Base-by-base conservation (phyloP, 2,113 vertebrate species). In the Kryptolebias marmoratus region DNA sequence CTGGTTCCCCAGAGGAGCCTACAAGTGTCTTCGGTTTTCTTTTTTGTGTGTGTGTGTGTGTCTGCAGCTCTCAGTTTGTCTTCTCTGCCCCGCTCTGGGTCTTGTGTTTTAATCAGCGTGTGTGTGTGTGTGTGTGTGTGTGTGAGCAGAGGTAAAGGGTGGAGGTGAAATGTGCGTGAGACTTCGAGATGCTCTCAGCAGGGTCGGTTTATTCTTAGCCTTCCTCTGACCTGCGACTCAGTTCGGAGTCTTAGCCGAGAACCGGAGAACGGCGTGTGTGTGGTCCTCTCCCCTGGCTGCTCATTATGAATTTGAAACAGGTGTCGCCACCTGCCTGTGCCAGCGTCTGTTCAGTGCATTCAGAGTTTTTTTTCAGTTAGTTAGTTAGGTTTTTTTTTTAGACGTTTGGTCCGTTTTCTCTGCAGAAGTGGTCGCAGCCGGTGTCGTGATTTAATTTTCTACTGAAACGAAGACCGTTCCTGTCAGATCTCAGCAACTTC, bases 271-370 rank as follows among this genome's bases (percentile, higher is more conserved):
- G 27, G 53, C 54, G 69, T 68, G 81, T 77, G 75, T 78, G 80
- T 49, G 82, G 79, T 73, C 75, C 65, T 79, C 60, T 90, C 78
- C 83, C 75, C 78, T 75, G 79, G 67, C 77, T 84, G 71, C 69
- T 87, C 78, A 82, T 88, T 87, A 87, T 70, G 80, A 66, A 80
- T 85, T 79, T 85, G 76, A 84, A 89, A 87, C 86, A 88, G 82
- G 87, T 88, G 87, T 82, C 36, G 28, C 72, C 52, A 64, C 73
- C 70, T 71, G 75, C 72, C 75, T 80, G 77, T 71, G 84, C 75
- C 49, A 22, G 76, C 64, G 45, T 73, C 89, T 81, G 77, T 71
- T 83, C 80, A 83, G 45, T 80, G 64, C 64, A 56, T 31, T 68
- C 55, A 56, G 22, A 22, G 22, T 22, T 22, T 22, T 22, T 22